Base-by-base conservation (phyloP, 2,797 vertebrate species). In the Fistularia commersonii region DNA sequence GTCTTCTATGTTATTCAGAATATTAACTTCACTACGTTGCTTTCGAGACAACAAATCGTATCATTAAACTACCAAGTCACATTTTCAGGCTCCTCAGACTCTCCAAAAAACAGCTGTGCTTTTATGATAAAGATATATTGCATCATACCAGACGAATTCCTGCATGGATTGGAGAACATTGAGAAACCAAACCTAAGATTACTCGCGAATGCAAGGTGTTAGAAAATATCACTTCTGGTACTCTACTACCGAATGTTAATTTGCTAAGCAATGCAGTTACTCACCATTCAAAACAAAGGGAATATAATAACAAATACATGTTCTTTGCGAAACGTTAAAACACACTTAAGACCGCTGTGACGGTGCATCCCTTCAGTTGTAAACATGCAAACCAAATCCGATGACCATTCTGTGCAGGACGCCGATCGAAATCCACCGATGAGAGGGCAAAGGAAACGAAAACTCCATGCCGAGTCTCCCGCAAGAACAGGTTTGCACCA, bases 341-440 rank as follows among this genome's bases (percentile, higher is more conserved):
- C 56, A 63, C 12, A 61, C 74, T 81, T 93, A 94, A 95, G 92
- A 96, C 87, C 84, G 72, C 55, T 79, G 86, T 88, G 86, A 90
- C 48, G 66, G 79, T 49, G 63, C 69, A 57, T 67, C 58, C 39
- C n/a, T 74, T 51, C 61, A 66, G 42, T 65, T 32, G 51, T 51
- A 70, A 54, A 63, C 73, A 67, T 69, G 49, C 56, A 74, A 72
- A 45, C 71, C 23, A 23, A 23, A 23, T 23, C 23, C 23, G 4
- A 23, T 23, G 23, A 23, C 23, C 23, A 23, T 23, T 23, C 23
- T 23, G 23, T 23, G 23, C 23, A 23, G 23, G 23, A 23, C 23
- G 23, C 23, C 23, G 23, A 23, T 23, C 23, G 23, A 23, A 23
- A 23, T 23, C 23, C 23, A 23, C 23, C 23, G 23, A 4, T 23